Percentiles rank a stretch among this genome's conserved stretches.
phyloP scores from a whole-genome alignment of 2,888 invertebrate genomes.

The Rhagonycha fulva region DNA sequence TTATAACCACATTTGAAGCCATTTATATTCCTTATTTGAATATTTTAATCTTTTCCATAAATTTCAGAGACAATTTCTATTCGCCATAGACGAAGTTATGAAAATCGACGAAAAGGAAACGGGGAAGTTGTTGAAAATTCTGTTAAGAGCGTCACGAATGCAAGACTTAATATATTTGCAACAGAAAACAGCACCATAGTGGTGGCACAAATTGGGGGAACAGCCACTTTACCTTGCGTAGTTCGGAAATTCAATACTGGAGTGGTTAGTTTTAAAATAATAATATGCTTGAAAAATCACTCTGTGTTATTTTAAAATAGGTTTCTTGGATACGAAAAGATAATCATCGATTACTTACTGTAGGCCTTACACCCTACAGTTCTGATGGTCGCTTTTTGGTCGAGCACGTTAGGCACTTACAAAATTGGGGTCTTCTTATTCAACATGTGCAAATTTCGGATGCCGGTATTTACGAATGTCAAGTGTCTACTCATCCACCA shows the following conservation, averaged over 20 bases:
- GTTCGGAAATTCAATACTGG: slow-evolving; percentile 58
- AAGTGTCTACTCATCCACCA: slow-evolving; percentile 81
- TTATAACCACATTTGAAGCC: background rate
- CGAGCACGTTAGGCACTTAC: slow-evolving; percentile 65
- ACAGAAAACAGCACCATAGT: slow-evolving; percentile 59
- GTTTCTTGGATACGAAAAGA: slow-evolving; percentile 74
- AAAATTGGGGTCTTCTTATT: slow-evolving; percentile 68
- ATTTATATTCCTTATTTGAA: background rate
- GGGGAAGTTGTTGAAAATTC: slow-evolving; percentile 38
- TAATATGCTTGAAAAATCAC: slow-evolving; percentile 6
- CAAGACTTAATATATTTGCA: slow-evolving; percentile 50
- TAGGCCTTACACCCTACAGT: slow-evolving; percentile 70
- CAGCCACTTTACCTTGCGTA: slow-evolving; percentile 59
- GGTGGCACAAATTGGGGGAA: slow-evolving; percentile 59
- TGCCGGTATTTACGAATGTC: slow-evolving; percentile 77
- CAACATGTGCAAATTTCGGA: slow-evolving; percentile 73
- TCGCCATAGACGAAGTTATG: slow-evolving; percentile 46
- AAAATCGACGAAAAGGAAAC: slow-evolving; percentile 44
- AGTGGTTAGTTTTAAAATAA: slow-evolving; percentile 54
- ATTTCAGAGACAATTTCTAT: slow-evolving; percentile 1
- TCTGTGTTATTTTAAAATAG: slow-evolving; percentile 45
- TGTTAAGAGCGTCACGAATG: slow-evolving; percentile 33
- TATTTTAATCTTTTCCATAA: slow-evolving; percentile 5
- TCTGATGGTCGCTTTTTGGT: slow-evolving; percentile 70
- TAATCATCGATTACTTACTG: slow-evolving; percentile 71